Evolutionary conservation across 2,113 vertebrate genomes (phyloP).

Genomic region (Nettapus auritus): DNA sequence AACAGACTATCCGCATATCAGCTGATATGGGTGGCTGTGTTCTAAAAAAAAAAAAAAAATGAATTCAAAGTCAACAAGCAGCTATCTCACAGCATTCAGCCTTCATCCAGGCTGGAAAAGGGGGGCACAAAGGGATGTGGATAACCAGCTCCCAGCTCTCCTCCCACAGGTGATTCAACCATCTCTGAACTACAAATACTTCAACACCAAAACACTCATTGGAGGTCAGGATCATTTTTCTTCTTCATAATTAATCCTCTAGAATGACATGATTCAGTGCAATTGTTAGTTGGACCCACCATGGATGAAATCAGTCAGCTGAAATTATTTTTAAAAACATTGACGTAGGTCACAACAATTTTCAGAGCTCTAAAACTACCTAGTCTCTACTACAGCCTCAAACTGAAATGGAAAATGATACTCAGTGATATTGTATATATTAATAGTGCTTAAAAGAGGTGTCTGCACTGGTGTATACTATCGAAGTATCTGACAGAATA

Average conservation of each 20-base stretch:
- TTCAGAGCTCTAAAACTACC: not conserved
- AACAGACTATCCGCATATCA: not conserved
- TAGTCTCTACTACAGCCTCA: not conserved
- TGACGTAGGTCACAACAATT: not conserved
- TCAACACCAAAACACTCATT: not conserved
- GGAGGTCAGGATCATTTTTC: not conserved
- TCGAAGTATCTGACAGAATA: not conserved
- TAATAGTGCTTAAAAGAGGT: not conserved
- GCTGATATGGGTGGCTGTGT: not conserved
- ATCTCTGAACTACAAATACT: not conserved
- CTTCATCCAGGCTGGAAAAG: not conserved
- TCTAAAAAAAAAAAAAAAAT: not conserved
- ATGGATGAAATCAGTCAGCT: not conserved
- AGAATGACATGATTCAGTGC: not conserved
- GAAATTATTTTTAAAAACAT: not conserved
- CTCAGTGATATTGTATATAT: not conserved
- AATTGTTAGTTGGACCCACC: not conserved
- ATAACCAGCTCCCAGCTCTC: not conserved
- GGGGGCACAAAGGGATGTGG: not conserved
- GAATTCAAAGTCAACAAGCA: not conserved
- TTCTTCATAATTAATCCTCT: not conserved
- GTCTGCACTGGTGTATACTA: not conserved
- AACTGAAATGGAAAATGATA: not conserved
- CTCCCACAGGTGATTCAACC: not conserved
- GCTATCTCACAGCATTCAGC: not conserved